These are phyloP conservation scores for Drosophila santomea DNA, from an alignment of 1,140 invertebrate genomes.

Conservation along the genomic window DNA sequence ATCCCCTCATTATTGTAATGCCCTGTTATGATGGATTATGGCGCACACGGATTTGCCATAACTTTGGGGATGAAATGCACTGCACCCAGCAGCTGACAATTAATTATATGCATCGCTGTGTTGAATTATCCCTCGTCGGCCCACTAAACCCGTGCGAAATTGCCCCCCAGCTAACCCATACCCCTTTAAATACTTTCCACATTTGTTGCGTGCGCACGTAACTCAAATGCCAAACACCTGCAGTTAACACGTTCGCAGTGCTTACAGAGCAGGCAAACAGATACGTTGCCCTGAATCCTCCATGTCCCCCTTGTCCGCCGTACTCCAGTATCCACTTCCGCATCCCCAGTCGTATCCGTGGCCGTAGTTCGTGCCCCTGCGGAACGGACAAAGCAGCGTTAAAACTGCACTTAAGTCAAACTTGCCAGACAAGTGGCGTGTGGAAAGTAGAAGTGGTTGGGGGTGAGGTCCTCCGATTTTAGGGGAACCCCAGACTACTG, in stretches of 20 bases:
- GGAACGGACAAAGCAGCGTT: conserved; percentile 61
- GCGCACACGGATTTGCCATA: conserved; percentile 43
- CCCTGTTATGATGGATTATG: conserved; percentile 45
- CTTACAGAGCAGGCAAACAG: conserved; percentile 63
- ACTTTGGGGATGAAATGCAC: conserved; percentile 30
- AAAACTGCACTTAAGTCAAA: conserved; percentile 83
- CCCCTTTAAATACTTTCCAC: conserved; percentile 9
- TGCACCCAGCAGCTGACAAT: conserved; percentile 56
- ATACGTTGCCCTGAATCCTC: conserved; percentile 13
- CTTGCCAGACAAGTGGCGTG: conserved; percentile 74
- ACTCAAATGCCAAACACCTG: conserved; percentile 80
- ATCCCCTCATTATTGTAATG: conserved; percentile 13
- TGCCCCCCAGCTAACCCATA: background rate
- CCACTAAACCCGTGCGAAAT: background rate
- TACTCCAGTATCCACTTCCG: conserved; percentile 1
- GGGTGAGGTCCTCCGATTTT: background rate
- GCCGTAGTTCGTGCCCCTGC: conserved; percentile 27
- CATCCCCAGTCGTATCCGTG: conserved; percentile 6
- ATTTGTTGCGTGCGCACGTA: conserved; percentile 79
- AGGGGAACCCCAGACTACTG: conserved; percentile 5
- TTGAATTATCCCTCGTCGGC: conserved; percentile 9
- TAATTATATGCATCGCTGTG: conserved; percentile 68
- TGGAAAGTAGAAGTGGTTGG: conserved; percentile 6
- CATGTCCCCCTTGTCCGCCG: background rate
- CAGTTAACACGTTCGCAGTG: conserved; percentile 75